Evolutionary conservation across 2,113 vertebrate species (phyloP).

Genomic region (Oryctolagus cuniculus): DNA sequence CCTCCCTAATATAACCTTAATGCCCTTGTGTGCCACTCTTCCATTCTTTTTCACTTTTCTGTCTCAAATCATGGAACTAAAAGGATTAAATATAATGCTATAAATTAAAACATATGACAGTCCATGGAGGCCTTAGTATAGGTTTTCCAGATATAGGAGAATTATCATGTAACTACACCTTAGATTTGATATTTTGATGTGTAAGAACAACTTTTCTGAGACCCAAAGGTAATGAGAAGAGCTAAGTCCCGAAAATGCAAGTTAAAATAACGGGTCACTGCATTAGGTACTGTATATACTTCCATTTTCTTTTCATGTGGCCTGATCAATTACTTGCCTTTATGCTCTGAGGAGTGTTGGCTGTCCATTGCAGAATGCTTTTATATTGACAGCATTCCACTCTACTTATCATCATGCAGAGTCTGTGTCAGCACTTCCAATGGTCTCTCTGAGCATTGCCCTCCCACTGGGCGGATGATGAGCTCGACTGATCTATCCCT

Average conservation of each 20-base stretch:
- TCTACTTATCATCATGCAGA: not conserved
- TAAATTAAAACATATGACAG: constrained; percentile 66
- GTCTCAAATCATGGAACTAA: constrained; percentile 58
- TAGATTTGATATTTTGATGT: constrained; percentile 60
- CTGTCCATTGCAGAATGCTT: not conserved
- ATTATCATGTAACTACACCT: constrained; percentile 53
- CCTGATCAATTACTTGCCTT: not conserved
- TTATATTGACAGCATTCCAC: not conserved
- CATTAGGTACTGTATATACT: not conserved
- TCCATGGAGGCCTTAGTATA: not conserved
- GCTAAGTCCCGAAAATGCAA: not conserved
- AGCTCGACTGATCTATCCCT: not conserved
- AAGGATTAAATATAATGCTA: constrained; percentile 58
- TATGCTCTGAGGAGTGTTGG: not conserved
- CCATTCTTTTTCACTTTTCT: constrained; percentile 77
- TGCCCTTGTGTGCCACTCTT: constrained; percentile 71
- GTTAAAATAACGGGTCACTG: not conserved
- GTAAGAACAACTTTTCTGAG: not conserved
- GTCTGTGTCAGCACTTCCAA: constrained; percentile 58
- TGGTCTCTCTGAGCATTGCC: constrained; percentile 18
- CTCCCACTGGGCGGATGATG: constrained; percentile 50
- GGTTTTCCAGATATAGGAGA: constrained; percentile 56
- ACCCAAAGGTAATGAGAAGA: not conserved
- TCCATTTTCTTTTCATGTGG: not conserved
- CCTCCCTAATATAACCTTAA: constrained; percentile 73